Base-by-base conservation (phyloP, 2,888 invertebrate species). In the Melanostoma scalare region DNA sequence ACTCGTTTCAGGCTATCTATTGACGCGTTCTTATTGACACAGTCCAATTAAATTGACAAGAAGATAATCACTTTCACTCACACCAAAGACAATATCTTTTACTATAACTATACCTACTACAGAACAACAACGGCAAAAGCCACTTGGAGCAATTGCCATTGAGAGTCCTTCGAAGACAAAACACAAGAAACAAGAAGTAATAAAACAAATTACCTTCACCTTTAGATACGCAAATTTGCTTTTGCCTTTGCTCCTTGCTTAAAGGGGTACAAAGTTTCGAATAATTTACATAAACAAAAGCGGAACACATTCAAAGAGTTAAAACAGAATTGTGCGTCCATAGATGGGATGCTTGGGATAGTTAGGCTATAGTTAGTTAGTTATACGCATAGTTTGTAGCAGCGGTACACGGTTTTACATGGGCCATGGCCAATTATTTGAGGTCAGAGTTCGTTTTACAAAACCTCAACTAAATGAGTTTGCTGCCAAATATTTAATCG, bases 41-140 rank as follows among this genome's bases (percentile, higher is more conserved):
- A 77, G 77, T 81, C 67, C 81, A 81, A 81, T 81, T 77, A 81
- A 81, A 77, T 81, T 81, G 72, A 81, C 77, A 67, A 77, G 77
- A 72, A 48, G 76, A 81, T 76, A 76, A 81, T 77, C 81, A 77
- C 77, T 72, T 50, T 72, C 55, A 61, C 80, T 76, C 74, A 69
- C 76, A 71, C 58, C 67, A 40, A 46, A 71, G 35, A 80, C 50
- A 69, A 69, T 63, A 75, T 56, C 63, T 52, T 50, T 30, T 48
- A 6, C 53, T 60, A 58, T 42, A 42, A n/a, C 35, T 42, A 42
- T 9, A 42, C 42, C 6, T 42, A 42, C 42, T 8, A 42, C 1
- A 38, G 52, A 20, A 44, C 44, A n/a, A 50, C 55, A 20, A 20
- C 20, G 20, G 20, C 20, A 20, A 20, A 20, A 20, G 20, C 20